Conservation (phyloP, 2,113 vertebrate genomes). For the Isurus oxyrinchus region DNA sequence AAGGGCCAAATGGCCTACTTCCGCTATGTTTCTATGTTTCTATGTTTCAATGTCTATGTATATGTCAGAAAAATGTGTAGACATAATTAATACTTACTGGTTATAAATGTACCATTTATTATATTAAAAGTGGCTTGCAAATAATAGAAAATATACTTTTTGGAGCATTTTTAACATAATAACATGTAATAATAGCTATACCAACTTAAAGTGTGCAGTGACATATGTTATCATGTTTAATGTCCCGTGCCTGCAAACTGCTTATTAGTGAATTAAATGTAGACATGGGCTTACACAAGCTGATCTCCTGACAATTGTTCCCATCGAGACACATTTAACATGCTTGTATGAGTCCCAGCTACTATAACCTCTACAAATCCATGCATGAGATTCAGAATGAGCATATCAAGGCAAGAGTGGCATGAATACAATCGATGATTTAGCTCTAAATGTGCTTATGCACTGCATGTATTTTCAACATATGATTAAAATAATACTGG, state of each 20-base stretch:
- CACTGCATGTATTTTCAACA: slow-evolving; percentile 31
- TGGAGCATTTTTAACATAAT: slow-evolving; percentile 1
- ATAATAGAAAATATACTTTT: not conserved
- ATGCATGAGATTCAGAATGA: slow-evolving; percentile 31
- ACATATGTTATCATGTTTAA: slow-evolving; percentile 34
- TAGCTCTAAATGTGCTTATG: not conserved
- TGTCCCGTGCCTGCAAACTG: slow-evolving; percentile 1
- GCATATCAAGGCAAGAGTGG: not conserved
- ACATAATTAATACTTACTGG: not conserved
- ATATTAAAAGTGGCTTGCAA: not conserved
- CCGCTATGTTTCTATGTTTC: no score
- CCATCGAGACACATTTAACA: slow-evolving; percentile 27
- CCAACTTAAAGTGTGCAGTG: not conserved
- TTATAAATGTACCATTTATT: not conserved
- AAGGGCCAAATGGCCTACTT: no score
- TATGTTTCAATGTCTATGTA: no score
- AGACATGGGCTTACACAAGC: not conserved
- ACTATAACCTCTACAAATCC: slow-evolving; percentile 21
- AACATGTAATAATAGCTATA: not conserved
- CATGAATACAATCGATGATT: slow-evolving; percentile 16
- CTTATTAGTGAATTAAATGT: slow-evolving; percentile 17
- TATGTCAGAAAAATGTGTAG: not conserved
- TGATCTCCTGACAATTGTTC: slow-evolving; percentile 18
- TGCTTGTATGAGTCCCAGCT: slow-evolving; percentile 31
- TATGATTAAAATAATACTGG: not conserved